Conservation (phyloP, 2,797 vertebrate genomes). For the Megalops cyprinoides region DNA sequence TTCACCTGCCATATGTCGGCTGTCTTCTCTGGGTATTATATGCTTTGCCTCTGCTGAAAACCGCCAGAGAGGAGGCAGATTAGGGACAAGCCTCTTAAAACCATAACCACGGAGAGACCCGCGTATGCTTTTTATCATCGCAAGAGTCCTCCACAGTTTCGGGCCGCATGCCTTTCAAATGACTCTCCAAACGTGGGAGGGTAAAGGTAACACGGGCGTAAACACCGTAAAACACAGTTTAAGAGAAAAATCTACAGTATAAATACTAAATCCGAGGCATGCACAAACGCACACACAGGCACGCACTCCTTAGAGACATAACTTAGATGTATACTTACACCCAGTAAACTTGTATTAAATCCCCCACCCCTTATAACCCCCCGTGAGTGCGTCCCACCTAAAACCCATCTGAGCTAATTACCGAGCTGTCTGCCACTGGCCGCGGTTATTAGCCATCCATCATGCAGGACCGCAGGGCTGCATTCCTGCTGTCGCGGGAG, state of each 20-base stretch:
- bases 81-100: conserved; percentile 63
- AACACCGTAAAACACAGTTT: not conserved
- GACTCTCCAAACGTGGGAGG: too few species aligned
- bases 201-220: not conserved
- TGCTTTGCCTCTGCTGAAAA: conserved; percentile 55
- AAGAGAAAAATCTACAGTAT: too few species aligned
- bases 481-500: conserved; percentile 82
- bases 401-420: conserved; percentile 46
- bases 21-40: conserved; percentile 50
- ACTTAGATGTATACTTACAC: not conserved
- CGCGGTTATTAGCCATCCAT: conserved; percentile 47
- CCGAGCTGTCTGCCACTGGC: conserved; percentile 40
- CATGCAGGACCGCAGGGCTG: conserved; percentile 46
- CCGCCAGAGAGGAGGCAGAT: conserved; percentile 51
- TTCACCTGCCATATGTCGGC: conserved; percentile 62
- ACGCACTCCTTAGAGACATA: not conserved
- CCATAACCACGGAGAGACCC: not conserved
- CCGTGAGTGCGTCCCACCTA: conserved; percentile 33
- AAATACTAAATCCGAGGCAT: too few species aligned
- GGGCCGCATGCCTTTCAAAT: not conserved
- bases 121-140: not conserved
- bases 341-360: not conserved
- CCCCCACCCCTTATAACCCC: too few species aligned
- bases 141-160: not conserved
- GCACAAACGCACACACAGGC: not conserved